Evolutionary conservation across 2,797 vertebrate species (phyloP).

Genomic region (Sparidentex hasta): DNA sequence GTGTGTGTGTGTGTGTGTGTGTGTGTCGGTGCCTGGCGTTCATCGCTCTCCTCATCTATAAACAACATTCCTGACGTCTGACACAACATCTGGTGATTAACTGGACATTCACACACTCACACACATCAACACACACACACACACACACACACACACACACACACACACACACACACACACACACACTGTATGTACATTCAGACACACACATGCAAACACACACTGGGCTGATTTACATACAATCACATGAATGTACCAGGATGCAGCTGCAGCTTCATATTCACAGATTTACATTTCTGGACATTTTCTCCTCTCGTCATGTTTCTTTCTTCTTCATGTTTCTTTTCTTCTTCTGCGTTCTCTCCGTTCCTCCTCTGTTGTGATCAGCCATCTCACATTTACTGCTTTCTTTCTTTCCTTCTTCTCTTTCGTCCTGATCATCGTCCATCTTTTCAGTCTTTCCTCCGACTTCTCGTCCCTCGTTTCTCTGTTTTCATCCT

Average conservation of each 20-base stretch:
- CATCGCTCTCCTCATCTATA: slow-evolving; percentile 73
- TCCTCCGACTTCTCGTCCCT: too few species aligned
- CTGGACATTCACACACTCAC: slow-evolving; percentile 18
- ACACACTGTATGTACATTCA: background rate
- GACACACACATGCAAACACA: background rate
- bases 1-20: slow-evolving; percentile 24
- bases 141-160: slow-evolving; percentile 9
- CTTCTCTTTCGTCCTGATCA: too few species aligned
- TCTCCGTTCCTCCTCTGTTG: background rate
- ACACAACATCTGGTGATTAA: slow-evolving; percentile 66
- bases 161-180: slow-evolving; percentile 15
- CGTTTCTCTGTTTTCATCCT: too few species aligned
- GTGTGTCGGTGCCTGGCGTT: slow-evolving; percentile 43
- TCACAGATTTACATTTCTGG: background rate
- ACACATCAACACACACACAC: background rate
- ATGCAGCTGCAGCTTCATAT: background rate
- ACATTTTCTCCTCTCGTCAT: background rate
- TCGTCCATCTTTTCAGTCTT: too few species aligned
- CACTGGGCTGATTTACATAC: background rate
- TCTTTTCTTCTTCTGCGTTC: background rate
- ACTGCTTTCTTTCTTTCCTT: background rate
- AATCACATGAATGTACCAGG: background rate
- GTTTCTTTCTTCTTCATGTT: too few species aligned
- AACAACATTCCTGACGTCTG: slow-evolving; percentile 80
- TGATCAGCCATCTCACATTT: background rate